Conservation (phyloP, 2,113 vertebrate genomes). For the Camelus dromedarius region DNA sequence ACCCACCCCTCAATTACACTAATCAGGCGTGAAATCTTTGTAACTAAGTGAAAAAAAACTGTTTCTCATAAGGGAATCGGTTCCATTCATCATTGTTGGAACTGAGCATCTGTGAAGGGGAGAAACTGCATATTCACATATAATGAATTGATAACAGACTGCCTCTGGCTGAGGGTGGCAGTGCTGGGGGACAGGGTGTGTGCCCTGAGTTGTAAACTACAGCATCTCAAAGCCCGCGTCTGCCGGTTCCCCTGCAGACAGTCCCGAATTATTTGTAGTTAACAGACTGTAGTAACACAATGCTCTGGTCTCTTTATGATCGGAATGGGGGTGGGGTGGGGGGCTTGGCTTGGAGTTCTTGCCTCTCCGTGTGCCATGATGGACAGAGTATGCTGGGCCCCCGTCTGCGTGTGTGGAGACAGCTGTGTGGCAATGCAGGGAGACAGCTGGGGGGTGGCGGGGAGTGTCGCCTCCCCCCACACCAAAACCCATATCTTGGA, state of each 20-base stretch:
- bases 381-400: slow-evolving; percentile 81
- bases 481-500: background rate
- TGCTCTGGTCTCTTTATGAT: slow-evolving; percentile 57
- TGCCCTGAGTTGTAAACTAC: slow-evolving; percentile 39
- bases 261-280: slow-evolving; percentile 82
- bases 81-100: slow-evolving; percentile 88
- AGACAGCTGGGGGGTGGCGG: slow-evolving; percentile 39
- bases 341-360: slow-evolving; percentile 45
- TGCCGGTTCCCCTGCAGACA: slow-evolving; percentile 55
- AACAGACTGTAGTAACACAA: slow-evolving; percentile 86
- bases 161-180: slow-evolving; percentile 52
- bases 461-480: background rate
- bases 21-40: slow-evolving; percentile 91
- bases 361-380: slow-evolving; percentile 60
- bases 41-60: slow-evolving; percentile 89
- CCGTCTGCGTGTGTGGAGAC: slow-evolving; percentile 43
- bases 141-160: slow-evolving; percentile 85
- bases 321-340: background rate
- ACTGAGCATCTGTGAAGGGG: slow-evolving; percentile 67
- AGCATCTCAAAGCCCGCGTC: slow-evolving; percentile 75
- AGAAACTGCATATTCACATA: slow-evolving; percentile 69
- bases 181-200: background rate
- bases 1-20: slow-evolving; percentile 85
- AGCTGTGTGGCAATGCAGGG: slow-evolving; percentile 71
- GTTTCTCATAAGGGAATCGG: slow-evolving; percentile 88